These are phyloP conservation scores for Sphaerophoria taeniata DNA, from an alignment of 2,888 invertebrate species.

Conservation along the genomic window DNA sequence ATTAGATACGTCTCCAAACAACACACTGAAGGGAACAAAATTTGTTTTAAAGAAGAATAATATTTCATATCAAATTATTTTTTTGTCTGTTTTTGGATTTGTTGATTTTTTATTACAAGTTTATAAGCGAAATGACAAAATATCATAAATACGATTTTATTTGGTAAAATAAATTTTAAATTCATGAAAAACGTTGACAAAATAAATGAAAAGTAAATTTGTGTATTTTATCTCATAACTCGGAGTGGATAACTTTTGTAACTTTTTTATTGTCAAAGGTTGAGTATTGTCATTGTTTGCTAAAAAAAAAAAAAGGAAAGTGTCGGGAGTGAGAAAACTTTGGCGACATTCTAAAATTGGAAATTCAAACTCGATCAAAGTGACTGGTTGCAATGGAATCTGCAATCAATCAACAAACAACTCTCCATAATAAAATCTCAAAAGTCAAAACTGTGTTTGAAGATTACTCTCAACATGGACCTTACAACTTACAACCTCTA, in stretches of 20 bases:
- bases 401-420: no score
- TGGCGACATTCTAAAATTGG: no score
- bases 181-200: neutral
- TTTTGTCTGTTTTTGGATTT: constrained; percentile 18
- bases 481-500: constrained; percentile 11
- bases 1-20: neutral
- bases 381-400: no score
- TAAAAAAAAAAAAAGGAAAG: no score
- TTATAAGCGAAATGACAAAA: neutral
- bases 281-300: no score
- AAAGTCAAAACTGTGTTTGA: neutral
- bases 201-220: constrained; percentile 2
- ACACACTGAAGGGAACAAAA: neutral
- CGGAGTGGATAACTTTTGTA: constrained; percentile 5
- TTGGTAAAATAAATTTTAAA: constrained; percentile 14
- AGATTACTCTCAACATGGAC: constrained; percentile 36
- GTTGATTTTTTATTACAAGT: constrained; percentile 16
- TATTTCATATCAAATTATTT: constrained; percentile 36
- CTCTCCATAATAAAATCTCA: no score
- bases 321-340: no score
- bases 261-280: neutral
- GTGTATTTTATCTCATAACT: constrained; percentile 10
- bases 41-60: constrained; percentile 30
- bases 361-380: no score
- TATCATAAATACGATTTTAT: constrained; percentile 2